phyloP scores from a whole-genome alignment of 1,140 invertebrate species.

The Sipha flava region DNA sequence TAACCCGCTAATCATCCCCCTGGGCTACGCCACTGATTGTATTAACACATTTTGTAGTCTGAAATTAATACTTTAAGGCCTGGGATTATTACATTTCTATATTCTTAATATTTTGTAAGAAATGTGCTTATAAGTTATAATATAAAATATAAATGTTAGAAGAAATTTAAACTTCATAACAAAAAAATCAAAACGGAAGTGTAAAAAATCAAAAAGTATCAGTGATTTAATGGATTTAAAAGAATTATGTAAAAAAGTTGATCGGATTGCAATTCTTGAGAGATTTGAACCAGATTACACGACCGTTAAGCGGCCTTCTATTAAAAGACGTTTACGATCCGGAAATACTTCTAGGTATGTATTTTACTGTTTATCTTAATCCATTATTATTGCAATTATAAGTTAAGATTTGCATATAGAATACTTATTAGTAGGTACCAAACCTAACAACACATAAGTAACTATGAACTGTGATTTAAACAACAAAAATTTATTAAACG shows the following conservation, averaged over 20 bases:
- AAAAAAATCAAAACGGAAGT: background rate
- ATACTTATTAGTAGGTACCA: too few relatives aligned
- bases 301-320: background rate
- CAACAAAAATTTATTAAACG: too few relatives aligned
- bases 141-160: background rate
- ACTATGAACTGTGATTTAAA: too few relatives aligned
- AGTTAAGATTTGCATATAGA: too few relatives aligned
- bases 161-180: background rate
- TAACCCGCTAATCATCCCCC: too few relatives aligned
- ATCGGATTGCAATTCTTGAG: background rate
- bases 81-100: too few relatives aligned
- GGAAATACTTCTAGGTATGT: background rate
- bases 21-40: too few relatives aligned
- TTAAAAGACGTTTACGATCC: background rate
- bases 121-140: background rate
- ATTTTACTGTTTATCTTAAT: background rate
- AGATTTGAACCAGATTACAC: background rate
- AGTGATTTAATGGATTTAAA: constrained; percentile 4
- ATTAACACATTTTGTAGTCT: too few relatives aligned
- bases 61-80: too few relatives aligned
- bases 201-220: constrained; percentile 1
- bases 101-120: too few relatives aligned
- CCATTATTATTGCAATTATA: too few relatives aligned
- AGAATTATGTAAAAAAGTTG: constrained; percentile 15
- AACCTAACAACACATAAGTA: too few relatives aligned